Evolutionary conservation across 2,113 vertebrate genomes (phyloP).

Genomic region (Prietella phreatophila): DNA sequence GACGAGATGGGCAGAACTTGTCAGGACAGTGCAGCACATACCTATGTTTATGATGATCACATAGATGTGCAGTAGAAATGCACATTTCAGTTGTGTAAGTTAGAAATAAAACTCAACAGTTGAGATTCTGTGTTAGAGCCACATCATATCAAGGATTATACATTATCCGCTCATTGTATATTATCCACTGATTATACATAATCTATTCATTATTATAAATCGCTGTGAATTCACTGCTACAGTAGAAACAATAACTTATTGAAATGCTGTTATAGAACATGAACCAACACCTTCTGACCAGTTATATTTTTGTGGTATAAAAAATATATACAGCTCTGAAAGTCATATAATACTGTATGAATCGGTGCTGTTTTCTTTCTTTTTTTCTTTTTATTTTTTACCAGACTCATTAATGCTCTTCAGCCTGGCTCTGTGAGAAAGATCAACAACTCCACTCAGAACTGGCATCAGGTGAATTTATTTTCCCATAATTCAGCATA

Average conservation of each 20-base stretch:
- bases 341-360: background rate
- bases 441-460: conserved; percentile 83
- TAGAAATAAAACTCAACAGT: background rate
- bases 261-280: background rate
- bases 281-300: background rate
- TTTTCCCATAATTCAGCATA: background rate
- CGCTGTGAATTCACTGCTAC: background rate
- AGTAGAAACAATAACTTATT: background rate
- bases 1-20: background rate
- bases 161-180: background rate
- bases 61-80: background rate
- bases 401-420: conserved; percentile 88
- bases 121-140: background rate
- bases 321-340: background rate
- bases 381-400: conserved; percentile 4
- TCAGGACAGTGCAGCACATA: background rate
- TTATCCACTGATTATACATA: background rate
- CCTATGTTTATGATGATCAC: background rate
- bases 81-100: background rate
- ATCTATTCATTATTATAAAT: too few relatives aligned
- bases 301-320: background rate
- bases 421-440: conserved; percentile 88
- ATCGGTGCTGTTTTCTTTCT: background rate
- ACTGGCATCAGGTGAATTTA: conserved; percentile 89
- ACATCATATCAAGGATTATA: background rate